phyloP scores from a whole-genome alignment of 2,888 invertebrate genomes.

The Syrista parreyssii region DNA sequence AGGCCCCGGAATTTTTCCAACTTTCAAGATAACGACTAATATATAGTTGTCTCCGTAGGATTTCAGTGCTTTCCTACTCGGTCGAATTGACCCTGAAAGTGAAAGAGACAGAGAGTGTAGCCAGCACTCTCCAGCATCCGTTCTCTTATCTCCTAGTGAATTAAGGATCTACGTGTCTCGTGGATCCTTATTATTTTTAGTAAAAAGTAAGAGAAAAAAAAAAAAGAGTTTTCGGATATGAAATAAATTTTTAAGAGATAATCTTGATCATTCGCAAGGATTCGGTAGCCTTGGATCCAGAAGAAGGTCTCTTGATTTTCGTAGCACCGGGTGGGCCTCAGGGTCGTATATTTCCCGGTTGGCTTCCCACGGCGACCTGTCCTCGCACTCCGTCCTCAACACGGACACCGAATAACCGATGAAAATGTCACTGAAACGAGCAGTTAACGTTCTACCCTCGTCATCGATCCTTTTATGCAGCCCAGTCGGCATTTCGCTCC shows the following conservation, averaged over 20 bases:
- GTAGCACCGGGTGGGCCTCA: slow-evolving; percentile 54
- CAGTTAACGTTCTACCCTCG: slow-evolving; percentile 43
- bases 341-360: slow-evolving; percentile 53
- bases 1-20: slow-evolving; percentile 13
- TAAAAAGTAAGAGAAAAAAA: background rate
- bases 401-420: slow-evolving; percentile 41
- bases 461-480: slow-evolving; percentile 45
- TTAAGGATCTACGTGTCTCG: background rate
- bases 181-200: background rate
- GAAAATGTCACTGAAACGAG: slow-evolving; percentile 4
- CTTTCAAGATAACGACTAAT: slow-evolving; percentile 17
- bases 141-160: background rate
- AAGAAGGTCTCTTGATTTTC: background rate
- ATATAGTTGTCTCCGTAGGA: slow-evolving; percentile 15
- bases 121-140: too few species aligned
- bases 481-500: too few species aligned
- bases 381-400: slow-evolving; percentile 51
- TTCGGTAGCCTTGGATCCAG: slow-evolving; percentile 18
- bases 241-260: background rate
- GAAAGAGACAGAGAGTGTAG: background rate
- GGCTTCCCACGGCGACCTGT: slow-evolving; percentile 59
- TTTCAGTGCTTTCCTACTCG: slow-evolving; percentile 3
- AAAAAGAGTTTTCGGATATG: background rate
- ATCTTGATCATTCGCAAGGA: background rate
- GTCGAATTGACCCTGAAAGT: background rate